Evolutionary conservation across 2,113 vertebrate genomes (phyloP).

Genomic region (Megaceryle maxima): DNA sequence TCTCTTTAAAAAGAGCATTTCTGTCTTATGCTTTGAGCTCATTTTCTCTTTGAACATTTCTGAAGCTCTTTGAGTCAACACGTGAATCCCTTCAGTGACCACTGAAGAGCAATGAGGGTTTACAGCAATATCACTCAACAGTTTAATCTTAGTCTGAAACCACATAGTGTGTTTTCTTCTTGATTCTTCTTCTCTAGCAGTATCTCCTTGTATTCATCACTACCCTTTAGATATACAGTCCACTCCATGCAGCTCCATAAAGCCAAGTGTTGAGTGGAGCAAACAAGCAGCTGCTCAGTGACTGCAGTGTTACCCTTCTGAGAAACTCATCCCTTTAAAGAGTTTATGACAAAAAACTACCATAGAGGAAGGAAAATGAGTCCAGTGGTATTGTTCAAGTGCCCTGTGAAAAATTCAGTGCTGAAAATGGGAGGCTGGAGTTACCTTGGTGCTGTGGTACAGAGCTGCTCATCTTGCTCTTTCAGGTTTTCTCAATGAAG

Average conservation of each 20-base stretch:
- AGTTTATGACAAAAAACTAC: not conserved
- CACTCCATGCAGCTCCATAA: not conserved
- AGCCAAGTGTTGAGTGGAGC: not conserved
- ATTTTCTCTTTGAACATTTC: not conserved
- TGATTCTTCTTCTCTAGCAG: fast-evolving
- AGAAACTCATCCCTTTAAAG: not conserved
- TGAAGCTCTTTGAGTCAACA: not conserved
- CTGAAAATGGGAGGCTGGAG: not conserved
- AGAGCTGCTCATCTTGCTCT: not conserved
- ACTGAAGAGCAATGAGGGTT: not conserved
- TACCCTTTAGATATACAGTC: not conserved
- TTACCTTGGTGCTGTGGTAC: not conserved
- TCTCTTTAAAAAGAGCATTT: not conserved
- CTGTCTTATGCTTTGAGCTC: not conserved
- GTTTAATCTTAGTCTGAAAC: not conserved
- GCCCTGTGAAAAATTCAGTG: not conserved
- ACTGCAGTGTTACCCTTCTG: not conserved
- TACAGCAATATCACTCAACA: not conserved
- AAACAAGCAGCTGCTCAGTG: not conserved
- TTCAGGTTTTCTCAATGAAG: not conserved
- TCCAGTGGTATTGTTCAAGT: not conserved
- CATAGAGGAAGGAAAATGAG: not conserved
- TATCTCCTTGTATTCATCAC: not conserved
- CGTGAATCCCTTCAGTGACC: not conserved
- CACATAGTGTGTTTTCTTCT: not conserved